These are phyloP conservation scores for Papilio gigon DNA, from an alignment of 2,888 invertebrate genomes.

Conservation along the genomic window DNA sequence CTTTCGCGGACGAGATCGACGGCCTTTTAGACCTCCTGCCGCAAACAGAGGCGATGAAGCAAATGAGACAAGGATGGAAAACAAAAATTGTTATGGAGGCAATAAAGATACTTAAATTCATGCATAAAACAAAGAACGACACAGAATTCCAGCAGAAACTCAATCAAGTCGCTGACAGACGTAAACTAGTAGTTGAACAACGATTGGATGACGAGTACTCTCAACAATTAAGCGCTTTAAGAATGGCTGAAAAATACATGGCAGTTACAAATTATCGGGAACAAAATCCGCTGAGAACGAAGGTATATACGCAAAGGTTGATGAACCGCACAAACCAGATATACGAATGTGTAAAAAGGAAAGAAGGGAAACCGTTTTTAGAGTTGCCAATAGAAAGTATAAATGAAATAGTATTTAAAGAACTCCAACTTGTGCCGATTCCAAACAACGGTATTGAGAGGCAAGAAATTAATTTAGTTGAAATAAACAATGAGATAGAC, in stretches of 20 bases:
- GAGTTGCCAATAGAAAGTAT: conserved; percentile 18
- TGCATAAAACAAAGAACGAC: conserved; percentile 25
- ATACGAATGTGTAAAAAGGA: conserved; percentile 22
- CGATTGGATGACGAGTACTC: conserved; percentile 33
- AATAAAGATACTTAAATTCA: conserved; percentile 26
- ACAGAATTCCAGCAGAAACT: conserved; percentile 22
- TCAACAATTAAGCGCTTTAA: conserved; percentile 30
- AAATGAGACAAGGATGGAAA: conserved; percentile 35
- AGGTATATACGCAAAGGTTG: conserved; percentile 34
- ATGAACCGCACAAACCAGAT: conserved; percentile 26
- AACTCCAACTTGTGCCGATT: conserved; percentile 24
- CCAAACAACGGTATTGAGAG: conserved; percentile 31
- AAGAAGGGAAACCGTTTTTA: conserved; percentile 18
- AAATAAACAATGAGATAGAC: conserved; percentile 60
- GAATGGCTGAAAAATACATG: conserved; percentile 22
- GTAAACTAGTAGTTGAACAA: conserved; percentile 35
- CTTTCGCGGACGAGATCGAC: conserved; percentile 51
- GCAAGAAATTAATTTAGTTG: conserved; percentile 35
- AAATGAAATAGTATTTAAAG: conserved; percentile 23
- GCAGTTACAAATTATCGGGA: conserved; percentile 30
- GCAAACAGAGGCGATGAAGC: conserved; percentile 26
- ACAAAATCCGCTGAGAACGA: conserved; percentile 26
- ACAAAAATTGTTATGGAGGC: conserved; percentile 32
- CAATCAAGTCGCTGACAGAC: conserved; percentile 20
- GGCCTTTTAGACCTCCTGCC: conserved; percentile 53